Evolutionary conservation across 2,888 invertebrate species (phyloP).

Genomic region (Sussaba pulchella): DNA sequence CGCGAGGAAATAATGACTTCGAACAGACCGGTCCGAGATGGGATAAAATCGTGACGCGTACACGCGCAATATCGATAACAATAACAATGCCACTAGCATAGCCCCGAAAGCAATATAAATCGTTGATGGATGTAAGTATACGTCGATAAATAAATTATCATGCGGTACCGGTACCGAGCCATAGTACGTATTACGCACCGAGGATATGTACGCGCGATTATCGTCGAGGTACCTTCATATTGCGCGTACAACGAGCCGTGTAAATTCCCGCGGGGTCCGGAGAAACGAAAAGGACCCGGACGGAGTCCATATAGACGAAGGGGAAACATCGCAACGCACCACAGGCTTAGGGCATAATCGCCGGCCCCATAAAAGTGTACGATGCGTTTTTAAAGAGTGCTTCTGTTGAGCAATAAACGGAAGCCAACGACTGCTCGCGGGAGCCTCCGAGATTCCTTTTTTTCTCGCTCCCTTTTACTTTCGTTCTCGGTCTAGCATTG

Average conservation of each 20-base stretch:
- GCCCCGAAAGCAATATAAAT: conserved; percentile 19
- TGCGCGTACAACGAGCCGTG: conserved; percentile 28
- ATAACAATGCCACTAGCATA: background rate
- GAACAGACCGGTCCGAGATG: background rate
- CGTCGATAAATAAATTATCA: conserved; percentile 45
- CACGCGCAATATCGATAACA: conserved; percentile 9
- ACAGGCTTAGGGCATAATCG: conserved; percentile 81
- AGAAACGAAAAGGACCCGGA: conserved; percentile 12
- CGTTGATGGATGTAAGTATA: conserved; percentile 24
- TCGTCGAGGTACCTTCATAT: conserved; percentile 22
- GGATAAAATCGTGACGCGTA: background rate
- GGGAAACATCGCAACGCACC: conserved; percentile 55
- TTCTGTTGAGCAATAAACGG: conserved; percentile 81
- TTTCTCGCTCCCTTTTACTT: conserved; percentile 21
- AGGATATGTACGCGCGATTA: conserved; percentile 25
- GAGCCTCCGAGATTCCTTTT: conserved; percentile 54
- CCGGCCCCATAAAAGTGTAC: conserved; percentile 81
- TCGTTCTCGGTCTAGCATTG: background rate
- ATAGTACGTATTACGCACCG: conserved; percentile 9
- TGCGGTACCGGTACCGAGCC: background rate
- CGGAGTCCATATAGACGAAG: conserved; percentile 2
- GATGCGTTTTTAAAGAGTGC: conserved; percentile 83
- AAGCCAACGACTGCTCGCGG: conserved; percentile 73
- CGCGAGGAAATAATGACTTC: background rate
- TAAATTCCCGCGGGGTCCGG: conserved; percentile 35